phyloP scores from a whole-genome alignment of 2,113 vertebrate species.

The Bucco capensis region DNA sequence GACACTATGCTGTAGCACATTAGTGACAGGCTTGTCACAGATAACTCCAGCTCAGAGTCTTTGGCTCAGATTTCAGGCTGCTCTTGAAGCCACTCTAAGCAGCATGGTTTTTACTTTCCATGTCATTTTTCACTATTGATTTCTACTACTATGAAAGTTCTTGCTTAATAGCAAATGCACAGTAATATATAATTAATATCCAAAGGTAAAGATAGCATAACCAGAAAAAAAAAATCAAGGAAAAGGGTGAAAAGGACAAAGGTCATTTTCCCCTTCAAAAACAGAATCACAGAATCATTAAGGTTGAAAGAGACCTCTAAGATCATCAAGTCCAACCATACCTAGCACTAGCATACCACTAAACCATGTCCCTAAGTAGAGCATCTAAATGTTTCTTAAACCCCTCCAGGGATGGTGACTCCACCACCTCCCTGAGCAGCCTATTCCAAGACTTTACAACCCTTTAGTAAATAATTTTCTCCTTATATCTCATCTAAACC shows the following conservation, averaged over 20 bases:
- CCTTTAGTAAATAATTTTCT: too few species aligned
- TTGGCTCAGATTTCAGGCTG: slow-evolving; percentile 51
- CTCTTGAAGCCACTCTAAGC: slow-evolving; percentile 44
- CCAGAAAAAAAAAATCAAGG: neutral
- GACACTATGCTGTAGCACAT: slow-evolving; percentile 31
- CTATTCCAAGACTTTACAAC: too few species aligned
- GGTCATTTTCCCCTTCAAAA: neutral
- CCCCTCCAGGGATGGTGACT: too few species aligned
- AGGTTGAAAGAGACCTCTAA: too few species aligned
- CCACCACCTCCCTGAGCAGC: too few species aligned
- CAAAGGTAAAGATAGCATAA: slow-evolving; percentile 37
- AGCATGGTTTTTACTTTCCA: slow-evolving; percentile 47
- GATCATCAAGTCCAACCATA: too few species aligned
- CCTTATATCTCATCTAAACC: too few species aligned
- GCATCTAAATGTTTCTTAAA: too few species aligned
- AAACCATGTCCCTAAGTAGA: too few species aligned
- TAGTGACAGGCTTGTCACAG: slow-evolving; percentile 42
- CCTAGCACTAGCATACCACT: too few species aligned
- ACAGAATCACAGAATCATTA: too few species aligned
- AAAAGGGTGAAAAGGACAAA: neutral
- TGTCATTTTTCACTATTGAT: slow-evolving; percentile 65
- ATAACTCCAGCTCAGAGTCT: slow-evolving; percentile 15
- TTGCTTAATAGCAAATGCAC: slow-evolving; percentile 50
- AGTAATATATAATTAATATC: slow-evolving; percentile 62
- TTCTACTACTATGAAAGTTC: slow-evolving; percentile 51